Conservation (phyloP, 2,888 invertebrate species). For the Hyppa rectilinea region DNA sequence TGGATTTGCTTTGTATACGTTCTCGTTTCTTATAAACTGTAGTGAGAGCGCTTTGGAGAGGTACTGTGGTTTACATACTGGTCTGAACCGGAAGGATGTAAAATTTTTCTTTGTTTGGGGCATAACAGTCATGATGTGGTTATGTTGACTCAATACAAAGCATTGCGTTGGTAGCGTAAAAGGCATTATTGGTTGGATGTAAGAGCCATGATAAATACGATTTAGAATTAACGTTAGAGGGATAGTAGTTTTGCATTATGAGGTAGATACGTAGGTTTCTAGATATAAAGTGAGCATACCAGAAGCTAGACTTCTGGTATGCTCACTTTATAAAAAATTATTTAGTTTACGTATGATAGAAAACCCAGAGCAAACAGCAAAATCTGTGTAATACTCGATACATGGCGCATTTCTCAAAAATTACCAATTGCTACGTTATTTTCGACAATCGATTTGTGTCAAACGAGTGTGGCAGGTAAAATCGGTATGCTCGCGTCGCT, state of each 20-base stretch:
- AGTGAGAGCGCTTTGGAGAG: not conserved
- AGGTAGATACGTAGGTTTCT: too few relatives aligned
- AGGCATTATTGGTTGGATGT: not conserved
- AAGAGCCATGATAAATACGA: not conserved
- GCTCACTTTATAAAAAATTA: not conserved
- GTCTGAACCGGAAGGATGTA: not conserved
- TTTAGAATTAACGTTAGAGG: not conserved
- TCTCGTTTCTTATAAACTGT: conserved; percentile 12
- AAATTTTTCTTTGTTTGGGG: not conserved
- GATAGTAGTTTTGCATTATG: not conserved
- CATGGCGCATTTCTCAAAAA: conserved; percentile 73
- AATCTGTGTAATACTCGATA: conserved; percentile 30
- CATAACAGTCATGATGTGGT: not conserved
- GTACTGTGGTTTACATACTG: not conserved
- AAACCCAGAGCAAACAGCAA: conserved; percentile 24
- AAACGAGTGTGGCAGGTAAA: conserved; percentile 80
- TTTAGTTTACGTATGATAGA: not conserved
- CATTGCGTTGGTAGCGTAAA: not conserved
- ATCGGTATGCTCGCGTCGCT: conserved; percentile 75
- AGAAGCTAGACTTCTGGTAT: too few relatives aligned
- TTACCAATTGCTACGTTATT: conserved; percentile 81
- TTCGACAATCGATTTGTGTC: conserved; percentile 82
- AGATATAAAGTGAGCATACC: not conserved
- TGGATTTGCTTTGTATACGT: conserved; percentile 51
- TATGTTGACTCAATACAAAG: not conserved